These are phyloP conservation scores for Equus quagga DNA, from an alignment of 2,113 vertebrate genomes.

Conservation along the genomic window DNA sequence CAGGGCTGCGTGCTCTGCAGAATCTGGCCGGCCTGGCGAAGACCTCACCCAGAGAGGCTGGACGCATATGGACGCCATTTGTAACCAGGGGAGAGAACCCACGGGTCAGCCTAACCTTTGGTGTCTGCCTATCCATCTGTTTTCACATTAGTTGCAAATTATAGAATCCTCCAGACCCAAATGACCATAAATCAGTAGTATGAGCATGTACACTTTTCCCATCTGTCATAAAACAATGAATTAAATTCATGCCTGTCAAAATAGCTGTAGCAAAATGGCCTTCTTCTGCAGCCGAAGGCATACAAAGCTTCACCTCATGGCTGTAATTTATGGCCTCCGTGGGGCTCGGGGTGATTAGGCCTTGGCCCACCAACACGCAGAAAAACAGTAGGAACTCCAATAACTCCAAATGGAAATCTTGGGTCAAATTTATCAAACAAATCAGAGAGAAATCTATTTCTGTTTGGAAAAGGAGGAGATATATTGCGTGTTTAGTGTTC, in stretches of 20 bases:
- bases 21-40: conserved; percentile 82
- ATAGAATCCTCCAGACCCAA: conserved; percentile 97
- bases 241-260: conserved; percentile 98
- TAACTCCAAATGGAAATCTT: conserved; percentile 97
- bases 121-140: conserved; percentile 99
- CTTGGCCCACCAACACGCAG: conserved; percentile 99
- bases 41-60: conserved; percentile 89
- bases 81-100: conserved; percentile 90
- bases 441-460: conserved; percentile 97
- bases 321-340: conserved; percentile 98
- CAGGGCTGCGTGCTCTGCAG: neutral
- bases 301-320: conserved; percentile 98
- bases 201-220: conserved; percentile 96
- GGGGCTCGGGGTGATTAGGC: conserved; percentile 98
- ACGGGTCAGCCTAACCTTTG: conserved; percentile 92
- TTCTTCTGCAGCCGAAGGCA: conserved; percentile 93
- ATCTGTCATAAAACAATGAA: conserved; percentile 99
- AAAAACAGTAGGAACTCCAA: conserved; percentile 99
- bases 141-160: conserved; percentile 98
- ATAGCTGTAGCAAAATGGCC: conserved; percentile 93
- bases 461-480: conserved; percentile 97
- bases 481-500: conserved; percentile 96
- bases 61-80: conserved; percentile 98
- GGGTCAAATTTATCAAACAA: conserved; percentile 99
- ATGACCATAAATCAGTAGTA: conserved; percentile 97